Conservation (phyloP, 2,888 invertebrate genomes). For the Coenonympha arcania region DNA sequence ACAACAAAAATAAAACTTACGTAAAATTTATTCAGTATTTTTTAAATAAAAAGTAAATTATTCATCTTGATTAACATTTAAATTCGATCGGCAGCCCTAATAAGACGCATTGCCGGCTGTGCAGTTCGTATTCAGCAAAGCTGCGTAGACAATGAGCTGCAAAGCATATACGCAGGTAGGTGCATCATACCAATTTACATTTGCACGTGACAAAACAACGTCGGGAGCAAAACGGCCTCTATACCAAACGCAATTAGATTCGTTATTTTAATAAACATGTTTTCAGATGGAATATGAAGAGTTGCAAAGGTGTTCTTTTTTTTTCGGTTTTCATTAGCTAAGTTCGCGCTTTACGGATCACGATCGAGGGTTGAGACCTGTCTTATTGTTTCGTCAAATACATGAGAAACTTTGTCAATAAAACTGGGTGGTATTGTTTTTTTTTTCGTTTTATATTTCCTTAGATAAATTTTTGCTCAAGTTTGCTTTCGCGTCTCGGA, state of each 20-base stretch:
- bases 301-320: conserved; percentile 60
- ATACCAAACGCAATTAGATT: conserved; percentile 26
- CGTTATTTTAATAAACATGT: neutral
- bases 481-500: conserved; percentile 7
- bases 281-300: conserved; percentile 5
- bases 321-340: conserved; percentile 69
- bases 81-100: conserved; percentile 53
- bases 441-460: conserved; percentile 27
- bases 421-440: conserved; percentile 54
- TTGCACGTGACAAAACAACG: conserved; percentile 21
- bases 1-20: too few species aligned
- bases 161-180: conserved; percentile 68
- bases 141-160: conserved; percentile 64
- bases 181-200: conserved; percentile 39
- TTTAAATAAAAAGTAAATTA: conserved; percentile 1
- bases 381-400: conserved; percentile 69
- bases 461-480: conserved; percentile 22
- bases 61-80: conserved; percentile 8
- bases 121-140: conserved; percentile 55
- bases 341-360: conserved; percentile 72
- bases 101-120: conserved; percentile 58
- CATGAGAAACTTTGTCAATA: conserved; percentile 68
- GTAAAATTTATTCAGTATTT: too few species aligned
- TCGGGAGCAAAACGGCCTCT: conserved; percentile 31
- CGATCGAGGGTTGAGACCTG: conserved; percentile 66